Conservation (phyloP, 2,797 vertebrate genomes). For the Enteromius afrohamiltoni region DNA sequence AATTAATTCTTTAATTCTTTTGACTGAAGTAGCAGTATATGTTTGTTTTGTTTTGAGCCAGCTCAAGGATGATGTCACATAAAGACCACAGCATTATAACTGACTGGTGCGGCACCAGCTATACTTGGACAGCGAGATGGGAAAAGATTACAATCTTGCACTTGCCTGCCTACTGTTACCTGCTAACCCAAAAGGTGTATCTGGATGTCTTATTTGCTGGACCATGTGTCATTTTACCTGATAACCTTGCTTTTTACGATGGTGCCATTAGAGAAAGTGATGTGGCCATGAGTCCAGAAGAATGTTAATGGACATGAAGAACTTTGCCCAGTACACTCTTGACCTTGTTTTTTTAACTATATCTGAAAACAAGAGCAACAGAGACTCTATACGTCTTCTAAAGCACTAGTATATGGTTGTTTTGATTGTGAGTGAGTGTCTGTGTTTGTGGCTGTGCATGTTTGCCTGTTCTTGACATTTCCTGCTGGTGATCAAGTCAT, state of each 20-base stretch:
- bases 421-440: slow-evolving; percentile 28
- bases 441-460: slow-evolving; percentile 62
- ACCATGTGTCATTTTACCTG: slow-evolving; percentile 41
- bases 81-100: slow-evolving; percentile 21
- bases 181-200: slow-evolving; percentile 49
- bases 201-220: slow-evolving; percentile 40
- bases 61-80: slow-evolving; percentile 28
- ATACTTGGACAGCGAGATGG: slow-evolving; percentile 49
- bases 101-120: slow-evolving; percentile 3
- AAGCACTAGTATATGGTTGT: background rate
- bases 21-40: background rate
- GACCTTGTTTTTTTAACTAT: background rate
- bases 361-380: slow-evolving; percentile 9
- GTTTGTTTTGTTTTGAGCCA: slow-evolving; percentile 32
- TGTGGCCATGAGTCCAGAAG: background rate
- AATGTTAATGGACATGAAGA: slow-evolving; percentile 31
- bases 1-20: background rate
- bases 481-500: slow-evolving; percentile 69
- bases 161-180: slow-evolving; percentile 53
- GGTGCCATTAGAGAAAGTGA: slow-evolving; percentile 4
- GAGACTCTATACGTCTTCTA: background rate
- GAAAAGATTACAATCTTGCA: slow-evolving; percentile 51
- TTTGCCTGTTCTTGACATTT: slow-evolving; percentile 59
- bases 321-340: slow-evolving; percentile 1
- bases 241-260: slow-evolving; percentile 24